Evolutionary conservation across 2,113 vertebrate species (phyloP).

Genomic region (Isurus oxyrinchus): DNA sequence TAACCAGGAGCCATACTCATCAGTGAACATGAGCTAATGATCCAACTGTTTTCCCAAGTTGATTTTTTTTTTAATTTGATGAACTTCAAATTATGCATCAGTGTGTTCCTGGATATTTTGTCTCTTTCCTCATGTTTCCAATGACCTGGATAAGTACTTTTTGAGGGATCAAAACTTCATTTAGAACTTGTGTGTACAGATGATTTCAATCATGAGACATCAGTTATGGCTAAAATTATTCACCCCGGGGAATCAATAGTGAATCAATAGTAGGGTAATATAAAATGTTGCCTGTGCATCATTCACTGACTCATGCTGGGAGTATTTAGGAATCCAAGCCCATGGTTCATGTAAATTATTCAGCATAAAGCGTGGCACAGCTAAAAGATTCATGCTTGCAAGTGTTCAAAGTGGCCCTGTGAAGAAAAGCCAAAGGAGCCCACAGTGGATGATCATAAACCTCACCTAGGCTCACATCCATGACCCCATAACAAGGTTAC

Average conservation of each 20-base stretch:
- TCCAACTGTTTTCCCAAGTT: background rate
- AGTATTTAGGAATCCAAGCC: background rate
- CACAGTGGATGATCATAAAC: conserved; percentile 73
- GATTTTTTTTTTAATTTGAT: background rate
- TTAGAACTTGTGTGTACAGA: background rate
- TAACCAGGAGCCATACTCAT: background rate
- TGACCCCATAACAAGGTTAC: conserved; percentile 93
- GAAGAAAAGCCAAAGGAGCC: conserved; percentile 41
- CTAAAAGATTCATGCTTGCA: background rate
- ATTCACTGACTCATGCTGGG: background rate
- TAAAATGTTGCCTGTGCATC: background rate
- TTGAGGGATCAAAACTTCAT: background rate
- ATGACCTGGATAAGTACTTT: background rate
- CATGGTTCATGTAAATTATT: background rate
- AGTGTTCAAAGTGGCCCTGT: background rate
- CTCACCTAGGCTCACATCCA: conserved; percentile 81
- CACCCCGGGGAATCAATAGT: background rate
- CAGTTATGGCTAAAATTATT: background rate
- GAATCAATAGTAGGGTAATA: background rate
- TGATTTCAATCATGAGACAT: background rate
- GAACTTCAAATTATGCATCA: background rate
- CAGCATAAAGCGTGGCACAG: background rate
- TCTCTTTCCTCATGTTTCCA: background rate
- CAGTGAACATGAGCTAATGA: background rate
- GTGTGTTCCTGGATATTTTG: background rate